A percentile compares a stretch with the other conserved stretches of the same genome.
Conservation (phyloP, 2,797 vertebrate species). For the Gallinago stenura region DNA sequence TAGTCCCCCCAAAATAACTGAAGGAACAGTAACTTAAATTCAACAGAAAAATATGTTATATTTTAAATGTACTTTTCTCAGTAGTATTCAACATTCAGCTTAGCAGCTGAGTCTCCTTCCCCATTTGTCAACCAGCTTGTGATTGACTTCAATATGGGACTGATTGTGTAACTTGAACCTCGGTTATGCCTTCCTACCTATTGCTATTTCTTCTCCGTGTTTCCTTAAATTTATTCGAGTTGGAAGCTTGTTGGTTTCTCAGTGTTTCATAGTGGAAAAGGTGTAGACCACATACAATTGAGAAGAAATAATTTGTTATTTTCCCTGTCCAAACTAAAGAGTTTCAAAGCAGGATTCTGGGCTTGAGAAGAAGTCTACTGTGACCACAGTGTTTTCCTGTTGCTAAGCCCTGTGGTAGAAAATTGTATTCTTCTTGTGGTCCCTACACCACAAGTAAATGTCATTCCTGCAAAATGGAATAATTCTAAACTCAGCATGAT, state of each 20-base stretch:
- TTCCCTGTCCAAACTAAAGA: background rate
- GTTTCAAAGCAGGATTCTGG: conserved; percentile 21
- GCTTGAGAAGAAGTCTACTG: background rate
- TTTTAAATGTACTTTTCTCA: background rate
- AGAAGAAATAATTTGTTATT: conserved; percentile 30
- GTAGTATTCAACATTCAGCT: background rate
- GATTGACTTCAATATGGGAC: background rate
- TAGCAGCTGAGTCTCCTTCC: background rate
- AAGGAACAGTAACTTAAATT: background rate
- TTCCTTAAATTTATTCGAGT: background rate
- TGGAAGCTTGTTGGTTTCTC: conserved; percentile 9
- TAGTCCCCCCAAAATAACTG: conserved; percentile 10
- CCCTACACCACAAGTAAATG: conserved; percentile 33
- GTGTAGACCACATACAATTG: background rate
- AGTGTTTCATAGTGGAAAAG: conserved; percentile 13
- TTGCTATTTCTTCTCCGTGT: background rate
- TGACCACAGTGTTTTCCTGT: conserved; percentile 4
- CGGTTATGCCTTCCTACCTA: background rate
- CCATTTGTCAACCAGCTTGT: background rate
- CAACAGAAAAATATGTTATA: background rate
- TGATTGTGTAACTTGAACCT: background rate
- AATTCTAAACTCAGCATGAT: conserved; percentile 27
- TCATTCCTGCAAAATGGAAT: background rate
- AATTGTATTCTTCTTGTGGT: background rate
- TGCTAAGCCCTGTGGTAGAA: conserved; percentile 4